phyloP scores from a whole-genome alignment of 2,113 vertebrate species.

The Crocuta crocuta region DNA sequence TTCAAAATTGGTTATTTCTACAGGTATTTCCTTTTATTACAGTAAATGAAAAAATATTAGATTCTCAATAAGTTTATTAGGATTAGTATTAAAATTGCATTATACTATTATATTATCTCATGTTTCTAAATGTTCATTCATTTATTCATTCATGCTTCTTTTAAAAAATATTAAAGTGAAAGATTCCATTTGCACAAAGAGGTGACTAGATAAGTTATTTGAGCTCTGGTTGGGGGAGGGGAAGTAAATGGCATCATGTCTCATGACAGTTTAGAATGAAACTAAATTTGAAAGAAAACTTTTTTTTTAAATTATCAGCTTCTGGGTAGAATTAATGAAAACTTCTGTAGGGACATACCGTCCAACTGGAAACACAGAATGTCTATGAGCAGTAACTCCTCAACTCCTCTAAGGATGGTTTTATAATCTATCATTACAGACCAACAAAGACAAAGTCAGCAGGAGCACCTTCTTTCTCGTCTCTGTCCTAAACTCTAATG shows the following conservation, averaged over 20 bases:
- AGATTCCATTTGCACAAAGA: background rate
- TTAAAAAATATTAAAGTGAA: background rate
- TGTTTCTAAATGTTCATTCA: background rate
- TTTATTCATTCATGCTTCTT: background rate
- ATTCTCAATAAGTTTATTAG: background rate
- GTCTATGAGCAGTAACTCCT: background rate
- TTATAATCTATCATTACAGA: background rate
- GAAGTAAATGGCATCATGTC: background rate
- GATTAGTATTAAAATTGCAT: background rate
- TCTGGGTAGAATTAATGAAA: background rate
- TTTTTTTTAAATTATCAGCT: background rate
- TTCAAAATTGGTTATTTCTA: background rate
- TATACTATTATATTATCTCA: background rate
- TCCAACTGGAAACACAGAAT: background rate
- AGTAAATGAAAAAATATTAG: background rate
- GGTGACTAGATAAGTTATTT: background rate
- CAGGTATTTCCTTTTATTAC: background rate
- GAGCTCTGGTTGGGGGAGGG: background rate
- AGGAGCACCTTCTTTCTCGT: background rate
- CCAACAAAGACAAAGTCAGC: background rate
- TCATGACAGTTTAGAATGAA: background rate
- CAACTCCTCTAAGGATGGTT: background rate
- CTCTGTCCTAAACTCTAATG: background rate
- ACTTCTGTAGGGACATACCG: background rate
- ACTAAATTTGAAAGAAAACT: background rate